Evolutionary conservation across 2,797 vertebrate species (phyloP).

Genomic region (Cossypha heuglini): DNA sequence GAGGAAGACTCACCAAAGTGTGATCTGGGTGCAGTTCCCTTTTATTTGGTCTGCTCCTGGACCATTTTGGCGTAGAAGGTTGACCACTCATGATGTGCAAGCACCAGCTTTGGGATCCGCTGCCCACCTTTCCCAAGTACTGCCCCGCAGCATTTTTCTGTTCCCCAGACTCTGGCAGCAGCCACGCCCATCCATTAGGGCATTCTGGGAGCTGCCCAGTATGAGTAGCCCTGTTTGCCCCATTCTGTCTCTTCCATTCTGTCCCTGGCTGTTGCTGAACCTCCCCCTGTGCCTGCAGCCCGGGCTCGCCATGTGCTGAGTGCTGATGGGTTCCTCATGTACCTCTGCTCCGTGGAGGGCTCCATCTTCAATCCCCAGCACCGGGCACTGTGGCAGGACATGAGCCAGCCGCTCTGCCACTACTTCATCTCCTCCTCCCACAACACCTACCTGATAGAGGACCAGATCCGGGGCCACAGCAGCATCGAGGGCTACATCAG

Average conservation of each 20-base stretch:
- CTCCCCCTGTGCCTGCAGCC: slow-evolving; percentile 71
- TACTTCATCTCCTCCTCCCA: slow-evolving; percentile 98
- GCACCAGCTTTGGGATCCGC: background rate
- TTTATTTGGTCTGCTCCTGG: background rate
- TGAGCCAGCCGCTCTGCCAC: slow-evolving; percentile 89
- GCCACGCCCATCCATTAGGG: background rate
- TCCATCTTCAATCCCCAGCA: slow-evolving; percentile 85
- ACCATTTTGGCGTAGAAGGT: background rate
- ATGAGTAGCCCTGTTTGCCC: background rate
- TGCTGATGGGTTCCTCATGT: slow-evolving; percentile 90
- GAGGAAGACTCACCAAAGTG: background rate
- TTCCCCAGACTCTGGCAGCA: background rate
- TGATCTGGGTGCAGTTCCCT: background rate
- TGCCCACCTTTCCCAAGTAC: background rate
- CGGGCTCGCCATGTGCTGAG: slow-evolving; percentile 84
- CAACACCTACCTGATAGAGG: slow-evolving; percentile 94
- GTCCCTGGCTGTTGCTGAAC: background rate
- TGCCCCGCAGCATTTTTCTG: background rate
- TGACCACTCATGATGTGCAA: background rate
- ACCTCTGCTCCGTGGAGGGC: slow-evolving; percentile 89
- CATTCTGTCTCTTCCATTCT: background rate
- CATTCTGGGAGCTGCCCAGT: background rate
- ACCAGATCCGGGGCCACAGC: slow-evolving; percentile 94
- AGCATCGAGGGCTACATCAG: slow-evolving; percentile 94
- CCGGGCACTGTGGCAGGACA: slow-evolving; percentile 84